Evolutionary conservation across 2,888 invertebrate genomes (phyloP).

Genomic region (Acrobasis repandana): DNA sequence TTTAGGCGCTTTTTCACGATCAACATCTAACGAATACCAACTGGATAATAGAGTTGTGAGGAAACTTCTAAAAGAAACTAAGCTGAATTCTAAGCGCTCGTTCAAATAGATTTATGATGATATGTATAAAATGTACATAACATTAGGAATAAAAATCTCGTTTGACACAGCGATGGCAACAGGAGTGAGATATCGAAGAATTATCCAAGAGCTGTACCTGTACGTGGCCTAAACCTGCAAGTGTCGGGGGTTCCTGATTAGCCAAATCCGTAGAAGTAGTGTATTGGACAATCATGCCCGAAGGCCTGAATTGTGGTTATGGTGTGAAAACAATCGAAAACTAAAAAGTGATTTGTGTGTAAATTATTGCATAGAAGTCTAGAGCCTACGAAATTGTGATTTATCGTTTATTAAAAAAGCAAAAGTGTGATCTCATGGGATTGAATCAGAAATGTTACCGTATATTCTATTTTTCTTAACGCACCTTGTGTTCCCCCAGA

Average conservation of each 20-base stretch:
- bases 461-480: conserved; percentile 31
- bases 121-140: conserved; percentile 28
- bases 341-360: conserved; percentile 43
- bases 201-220: conserved; percentile 46
- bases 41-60: conserved; percentile 19
- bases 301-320: conserved; percentile 33
- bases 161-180: conserved; percentile 25
- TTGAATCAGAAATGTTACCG: conserved; percentile 54
- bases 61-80: conserved; percentile 22
- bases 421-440: conserved; percentile 71
- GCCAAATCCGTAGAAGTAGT: conserved; percentile 52
- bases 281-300: conserved; percentile 43
- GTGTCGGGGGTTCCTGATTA: conserved; percentile 51
- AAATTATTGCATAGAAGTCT: conserved; percentile 48
- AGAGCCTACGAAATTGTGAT: conserved; percentile 70
- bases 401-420: conserved; percentile 55
- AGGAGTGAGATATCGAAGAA: conserved; percentile 24
- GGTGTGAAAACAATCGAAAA: conserved; percentile 22
- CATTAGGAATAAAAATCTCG: conserved; percentile 25
- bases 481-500: conserved; percentile 42
- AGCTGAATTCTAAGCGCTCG: conserved; percentile 27
- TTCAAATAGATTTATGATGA: conserved; percentile 26
- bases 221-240: conserved; percentile 55
- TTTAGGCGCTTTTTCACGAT: conserved; percentile 43
- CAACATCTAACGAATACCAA: conserved; percentile 1